A percentile compares a stretch with the other conserved stretches of the same genome.
phyloP scores from a whole-genome alignment of 2,888 invertebrate species.

The Euproctis similis region DNA sequence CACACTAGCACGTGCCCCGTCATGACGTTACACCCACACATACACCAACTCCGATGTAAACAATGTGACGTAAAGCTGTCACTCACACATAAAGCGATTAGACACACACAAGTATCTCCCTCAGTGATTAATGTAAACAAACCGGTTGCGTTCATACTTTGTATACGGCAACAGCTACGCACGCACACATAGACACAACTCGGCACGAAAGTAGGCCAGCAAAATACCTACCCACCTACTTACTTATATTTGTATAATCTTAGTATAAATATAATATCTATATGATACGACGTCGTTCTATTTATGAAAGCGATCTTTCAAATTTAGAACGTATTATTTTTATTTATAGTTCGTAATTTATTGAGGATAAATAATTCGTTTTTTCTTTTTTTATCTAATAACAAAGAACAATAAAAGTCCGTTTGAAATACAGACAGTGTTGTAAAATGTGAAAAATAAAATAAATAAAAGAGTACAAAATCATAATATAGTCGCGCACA shows the following conservation, averaged over 20 bases:
- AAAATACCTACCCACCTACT: no score
- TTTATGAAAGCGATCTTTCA: constrained; percentile 10
- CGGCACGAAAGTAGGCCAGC: constrained; percentile 58
- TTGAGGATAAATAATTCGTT: constrained; percentile 6
- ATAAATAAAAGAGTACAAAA: constrained; percentile 58
- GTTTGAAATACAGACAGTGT: constrained; percentile 40
- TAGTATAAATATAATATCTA: no score
- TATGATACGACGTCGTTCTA: constrained; percentile 15
- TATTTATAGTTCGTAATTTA: no score
- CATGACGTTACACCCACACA: constrained; percentile 53
- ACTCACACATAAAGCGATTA: constrained; percentile 48
- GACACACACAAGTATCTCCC: constrained; percentile 40
- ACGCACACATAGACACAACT: constrained; percentile 30
- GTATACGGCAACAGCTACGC: constrained; percentile 1
- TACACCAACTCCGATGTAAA: constrained; percentile 54
- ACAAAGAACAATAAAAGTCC: constrained; percentile 61
- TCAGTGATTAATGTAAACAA: constrained; percentile 68
- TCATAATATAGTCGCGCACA: constrained; percentile 61
- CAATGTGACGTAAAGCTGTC: constrained; percentile 67
- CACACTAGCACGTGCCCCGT: constrained; percentile 52
- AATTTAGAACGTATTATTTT: constrained; percentile 14
- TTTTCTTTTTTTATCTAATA: constrained; percentile 21
- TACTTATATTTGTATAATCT: no score
- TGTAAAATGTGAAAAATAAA: constrained; percentile 47
- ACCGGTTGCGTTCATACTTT: constrained; percentile 41